Percentiles rank a stretch among this genome's conserved stretches.
Evolutionary conservation across 2,113 vertebrate species (phyloP).

Genomic region (Jacana jacana): DNA sequence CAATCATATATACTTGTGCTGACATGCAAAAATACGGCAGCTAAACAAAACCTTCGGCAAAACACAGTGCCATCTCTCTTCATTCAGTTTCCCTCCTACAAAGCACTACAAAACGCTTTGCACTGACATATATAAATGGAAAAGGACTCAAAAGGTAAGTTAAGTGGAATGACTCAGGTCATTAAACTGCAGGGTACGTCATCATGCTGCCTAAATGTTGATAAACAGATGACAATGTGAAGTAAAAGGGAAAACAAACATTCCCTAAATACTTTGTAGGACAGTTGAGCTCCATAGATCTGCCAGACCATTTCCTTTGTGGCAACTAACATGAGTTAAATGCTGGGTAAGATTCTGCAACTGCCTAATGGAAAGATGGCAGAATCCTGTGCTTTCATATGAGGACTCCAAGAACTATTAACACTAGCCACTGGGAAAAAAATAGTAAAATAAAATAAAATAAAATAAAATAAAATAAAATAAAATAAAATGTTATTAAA

Average conservation of each 20-base stretch:
- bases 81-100: not conserved
- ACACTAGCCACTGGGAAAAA: not conserved
- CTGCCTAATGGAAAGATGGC: not conserved
- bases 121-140: not conserved
- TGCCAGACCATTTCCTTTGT: not conserved
- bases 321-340: not conserved
- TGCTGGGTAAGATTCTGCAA: not conserved
- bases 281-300: not conserved
- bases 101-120: not conserved
- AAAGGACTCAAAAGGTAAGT: not conserved
- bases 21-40: slow-evolving; percentile 9
- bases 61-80: not conserved
- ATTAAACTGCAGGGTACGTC: not conserved
- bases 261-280: not conserved
- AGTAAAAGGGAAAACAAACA: not conserved
- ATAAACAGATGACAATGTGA: not conserved
- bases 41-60: slow-evolving; percentile 6
- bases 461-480: no score
- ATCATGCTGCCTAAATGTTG: not conserved
- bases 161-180: not conserved
- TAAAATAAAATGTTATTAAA: no score
- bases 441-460: no score
- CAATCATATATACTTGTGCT: not conserved
- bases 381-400: not conserved
- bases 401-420: not conserved